Evolutionary conservation across 1,140 invertebrate genomes (phyloP), one percentile per base, ranked within the genome.

Genomic region (Nomia melanderi): DNA sequence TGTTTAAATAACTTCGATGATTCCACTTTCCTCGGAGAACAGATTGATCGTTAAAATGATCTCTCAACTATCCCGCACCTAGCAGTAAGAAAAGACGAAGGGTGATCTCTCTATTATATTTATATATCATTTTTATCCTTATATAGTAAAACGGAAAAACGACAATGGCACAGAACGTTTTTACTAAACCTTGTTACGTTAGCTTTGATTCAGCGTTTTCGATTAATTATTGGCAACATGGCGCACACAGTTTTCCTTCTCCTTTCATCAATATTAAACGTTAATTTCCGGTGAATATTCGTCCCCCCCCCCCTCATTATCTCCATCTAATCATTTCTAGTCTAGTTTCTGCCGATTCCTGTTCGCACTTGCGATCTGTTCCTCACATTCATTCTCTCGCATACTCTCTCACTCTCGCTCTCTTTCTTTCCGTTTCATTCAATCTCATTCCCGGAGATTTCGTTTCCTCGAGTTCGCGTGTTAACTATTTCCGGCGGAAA

Each of bases 181-280:
- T 50, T 85, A 84, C 72, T 84, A 83, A 84, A 84, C 72, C 54
- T 83, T 53, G 72, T 84, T 84, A 83, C 11, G 65, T 86, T 79
- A 87, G 60, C 76, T 87, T 88, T 87, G 84, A 87, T 88, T 87
- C 77, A 87, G 79, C 56, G 57, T 87, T 50, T 50, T 79, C 79
- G 59, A 84, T 84, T 60, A 70, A 84, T 72, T 85, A 77, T 87
- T 88, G 86, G 86, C 84, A 88, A 87, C 84, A 69, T 78, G 77
- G 85, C 76, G 81, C 76, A 74, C 81, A 80, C 69, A 80, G 27
- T 83, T 82, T 36, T 17, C 47, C 8, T 17, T n/a, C 20, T 7
- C n/a, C 5, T 17, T 9, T 17, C 1, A 44, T 80, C 83, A 83
- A 64, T 79, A 78, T 79, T 79, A 83, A n/a, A 76, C 56, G 53